Conservation (phyloP, 1,140 invertebrate genomes). For the Scylla paramamosain region DNA sequence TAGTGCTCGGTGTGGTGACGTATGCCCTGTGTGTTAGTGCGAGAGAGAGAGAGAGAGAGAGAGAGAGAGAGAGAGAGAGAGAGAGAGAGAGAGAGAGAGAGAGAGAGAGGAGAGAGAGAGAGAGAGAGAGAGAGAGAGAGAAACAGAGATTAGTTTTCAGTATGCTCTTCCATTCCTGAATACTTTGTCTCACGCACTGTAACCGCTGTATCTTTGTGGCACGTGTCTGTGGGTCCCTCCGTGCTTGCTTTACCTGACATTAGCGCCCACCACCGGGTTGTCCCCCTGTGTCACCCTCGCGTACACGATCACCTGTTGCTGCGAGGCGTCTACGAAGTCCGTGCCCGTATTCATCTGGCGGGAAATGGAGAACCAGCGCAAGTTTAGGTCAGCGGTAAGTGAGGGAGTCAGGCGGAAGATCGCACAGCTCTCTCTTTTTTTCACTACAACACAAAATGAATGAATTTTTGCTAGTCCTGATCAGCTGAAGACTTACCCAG, state of each 20-base stretch:
- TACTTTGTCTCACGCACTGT: background rate
- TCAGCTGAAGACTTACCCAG: no score
- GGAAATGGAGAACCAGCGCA: no score
- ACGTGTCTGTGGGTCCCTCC: no score
- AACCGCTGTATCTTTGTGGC: background rate
- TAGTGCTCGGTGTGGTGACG: background rate
- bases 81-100: background rate
- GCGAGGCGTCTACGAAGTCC: background rate
- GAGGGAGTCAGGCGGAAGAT: no score
- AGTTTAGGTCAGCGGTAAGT: no score
- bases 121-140: no score
- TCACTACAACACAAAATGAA: no score
- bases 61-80: background rate
- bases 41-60: background rate
- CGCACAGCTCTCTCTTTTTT: no score
- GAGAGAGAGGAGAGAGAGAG: background rate
- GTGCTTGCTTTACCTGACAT: conserved; percentile 43
- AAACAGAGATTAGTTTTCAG: no score
- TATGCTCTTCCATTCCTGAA: background rate
- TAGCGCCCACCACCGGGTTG: conserved; percentile 60
- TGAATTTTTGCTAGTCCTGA: no score
- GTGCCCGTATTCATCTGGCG: no score
- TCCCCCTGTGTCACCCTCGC: conserved; percentile 52
- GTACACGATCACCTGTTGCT: conserved; percentile 17
- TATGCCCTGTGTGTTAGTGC: background rate